Evolutionary conservation across 2,797 vertebrate species (phyloP).

Genomic region (Galaxias olidus): DNA sequence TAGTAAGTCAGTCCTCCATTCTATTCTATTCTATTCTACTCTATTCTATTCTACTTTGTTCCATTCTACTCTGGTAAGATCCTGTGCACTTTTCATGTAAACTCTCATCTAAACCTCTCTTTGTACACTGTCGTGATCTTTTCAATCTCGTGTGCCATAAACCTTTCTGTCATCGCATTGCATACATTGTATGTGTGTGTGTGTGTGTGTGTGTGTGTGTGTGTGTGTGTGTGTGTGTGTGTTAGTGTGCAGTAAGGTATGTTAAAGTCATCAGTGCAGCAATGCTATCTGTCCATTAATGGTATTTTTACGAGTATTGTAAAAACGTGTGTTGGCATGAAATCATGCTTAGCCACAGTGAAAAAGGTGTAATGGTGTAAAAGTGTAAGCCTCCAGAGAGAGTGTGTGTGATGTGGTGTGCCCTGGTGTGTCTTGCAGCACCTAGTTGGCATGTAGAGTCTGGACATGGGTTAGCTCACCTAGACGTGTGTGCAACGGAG

Average conservation of each 20-base stretch:
- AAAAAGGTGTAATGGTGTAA: constrained; percentile 16
- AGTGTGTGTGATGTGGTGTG: too few species aligned
- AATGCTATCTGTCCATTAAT: constrained; percentile 38
- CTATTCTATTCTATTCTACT: too few species aligned
- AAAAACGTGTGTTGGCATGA: constrained; percentile 17
- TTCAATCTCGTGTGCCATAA: constrained; percentile 7
- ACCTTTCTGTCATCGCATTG: background rate
- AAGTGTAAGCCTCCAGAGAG: too few species aligned
- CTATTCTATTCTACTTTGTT: too few species aligned
- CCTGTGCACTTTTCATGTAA: too few species aligned
- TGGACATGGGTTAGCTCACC: too few species aligned
- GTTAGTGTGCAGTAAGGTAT: constrained; percentile 24
- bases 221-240: constrained; percentile 25
- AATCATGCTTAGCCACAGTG: constrained; percentile 5
- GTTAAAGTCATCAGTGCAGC: constrained; percentile 58
- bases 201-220: constrained; percentile 25
- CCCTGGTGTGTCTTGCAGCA: too few species aligned
- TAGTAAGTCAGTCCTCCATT: too few species aligned
- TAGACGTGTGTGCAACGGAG: too few species aligned
- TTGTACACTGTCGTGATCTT: background rate
- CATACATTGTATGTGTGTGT: constrained; percentile 22
- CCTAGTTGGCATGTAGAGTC: too few species aligned
- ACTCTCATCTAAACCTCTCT: too few species aligned
- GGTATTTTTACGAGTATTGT: constrained; percentile 57
- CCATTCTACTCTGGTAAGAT: too few species aligned